Base-by-base conservation (phyloP, 2,113 vertebrate species). In the Lophura nycthemera region DNA sequence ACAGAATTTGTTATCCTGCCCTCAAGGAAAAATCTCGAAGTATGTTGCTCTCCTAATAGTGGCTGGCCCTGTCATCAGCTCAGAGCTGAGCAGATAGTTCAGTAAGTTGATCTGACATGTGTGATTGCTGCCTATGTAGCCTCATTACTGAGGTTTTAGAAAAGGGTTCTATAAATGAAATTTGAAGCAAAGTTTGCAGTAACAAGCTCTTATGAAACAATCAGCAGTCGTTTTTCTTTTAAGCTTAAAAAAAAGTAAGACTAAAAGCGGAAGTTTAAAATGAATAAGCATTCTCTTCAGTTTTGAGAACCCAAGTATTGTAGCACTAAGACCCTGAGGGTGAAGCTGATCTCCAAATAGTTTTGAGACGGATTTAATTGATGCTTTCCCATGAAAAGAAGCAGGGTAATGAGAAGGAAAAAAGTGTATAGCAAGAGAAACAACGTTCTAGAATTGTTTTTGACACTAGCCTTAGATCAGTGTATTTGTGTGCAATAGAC, bases 11-110 rank as follows among this genome's bases (percentile, higher is more conserved):
- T 76, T 90, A 80, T 91, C 76, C 92, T 83, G 65, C 84, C 69
- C 87, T 78, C 50, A 74, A 80, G 80, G 69, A 90, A 86, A 93
- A 93, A 90, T 90, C 64, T 91, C 76, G 69, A 86, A 90, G 56
- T 67, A 1, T 36, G 71, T 85, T 50, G 34, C 50, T 85, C 65
- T 86, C 34, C 10, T 45, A 50, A 50, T 12, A 59, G 79, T 0
- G 4, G 21, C 88, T 60, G 69, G 60, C 64, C 79, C 48, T 80
- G 64, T 72, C 69, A 83, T 88, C 57, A 77, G 81, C 67, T 81
- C 7, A 61, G 81, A 54, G 56, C 83, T 88, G 92, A 81, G 25
- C 75, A 64, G 72, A 63, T 79, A 40, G 67, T 45, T 90, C 72
- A 36, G 61, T 21, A 60, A 80, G 88, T 86, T n/a, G 6, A 2